Evolutionary conservation across 2,888 invertebrate genomes (phyloP).

Genomic region (Cosmia trapezina): DNA sequence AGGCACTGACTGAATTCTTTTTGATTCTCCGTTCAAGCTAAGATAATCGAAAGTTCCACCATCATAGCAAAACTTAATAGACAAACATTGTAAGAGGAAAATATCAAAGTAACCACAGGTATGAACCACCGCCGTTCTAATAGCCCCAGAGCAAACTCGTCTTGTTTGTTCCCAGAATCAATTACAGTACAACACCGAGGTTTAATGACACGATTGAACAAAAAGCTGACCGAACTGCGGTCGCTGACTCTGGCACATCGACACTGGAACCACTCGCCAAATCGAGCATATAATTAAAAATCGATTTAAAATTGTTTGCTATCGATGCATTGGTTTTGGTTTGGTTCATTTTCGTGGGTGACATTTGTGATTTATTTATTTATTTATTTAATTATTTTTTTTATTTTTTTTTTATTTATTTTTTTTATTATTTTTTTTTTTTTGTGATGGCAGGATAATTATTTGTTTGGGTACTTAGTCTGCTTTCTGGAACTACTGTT

Average conservation of each 20-base stretch:
- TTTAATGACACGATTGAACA: conserved; percentile 75
- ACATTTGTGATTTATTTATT: no score
- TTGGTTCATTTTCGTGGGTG: conserved; percentile 19
- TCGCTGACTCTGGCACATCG: conserved; percentile 68
- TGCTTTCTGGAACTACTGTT: background rate
- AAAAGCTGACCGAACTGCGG: conserved; percentile 71
- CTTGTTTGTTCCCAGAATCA: conserved; percentile 78
- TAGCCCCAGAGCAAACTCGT: conserved; percentile 62
- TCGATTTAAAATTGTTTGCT: conserved; percentile 53
- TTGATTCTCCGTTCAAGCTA: background rate
- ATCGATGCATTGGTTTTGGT: conserved; percentile 16
- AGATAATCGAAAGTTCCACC: conserved; percentile 19
- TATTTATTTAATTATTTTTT: no score
- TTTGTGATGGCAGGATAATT: conserved; percentile 27
- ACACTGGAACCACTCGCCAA: conserved; percentile 51
- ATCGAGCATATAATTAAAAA: conserved; percentile 64
- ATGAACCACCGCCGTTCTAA: conserved; percentile 49
- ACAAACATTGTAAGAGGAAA: background rate
- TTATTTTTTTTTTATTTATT: no score
- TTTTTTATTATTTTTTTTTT: no score
- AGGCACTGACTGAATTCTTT: background rate
- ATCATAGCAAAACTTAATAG: conserved; percentile 14
- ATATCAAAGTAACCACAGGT: conserved; percentile 6
- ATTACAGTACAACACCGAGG: conserved; percentile 72
- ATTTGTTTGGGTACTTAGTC: background rate